phyloP scores from a whole-genome alignment of 2,797 vertebrate genomes.

The Sternarchorhynchus goeldii region DNA sequence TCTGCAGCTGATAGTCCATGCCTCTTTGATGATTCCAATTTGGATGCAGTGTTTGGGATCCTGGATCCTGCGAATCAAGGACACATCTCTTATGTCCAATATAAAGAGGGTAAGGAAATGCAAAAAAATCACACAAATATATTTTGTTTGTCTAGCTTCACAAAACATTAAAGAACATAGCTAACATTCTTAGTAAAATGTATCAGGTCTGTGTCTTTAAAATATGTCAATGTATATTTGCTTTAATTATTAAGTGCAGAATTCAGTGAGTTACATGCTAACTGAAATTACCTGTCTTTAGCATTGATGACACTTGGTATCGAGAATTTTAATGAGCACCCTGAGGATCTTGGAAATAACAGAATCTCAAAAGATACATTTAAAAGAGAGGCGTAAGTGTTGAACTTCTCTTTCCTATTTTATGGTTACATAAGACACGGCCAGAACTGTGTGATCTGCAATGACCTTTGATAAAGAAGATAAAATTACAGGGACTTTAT shows the following conservation, averaged over 20 bases:
- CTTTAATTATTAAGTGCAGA: not conserved
- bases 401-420: conserved; percentile 13
- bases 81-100: conserved; percentile 68
- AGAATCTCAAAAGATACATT: conserved; percentile 74
- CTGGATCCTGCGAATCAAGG: conserved; percentile 68
- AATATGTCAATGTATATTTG: not conserved
- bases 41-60: conserved; percentile 68
- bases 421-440: not conserved
- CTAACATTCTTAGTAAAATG: not conserved
- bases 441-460: not conserved
- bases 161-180: not conserved
- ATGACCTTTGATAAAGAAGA: not conserved
- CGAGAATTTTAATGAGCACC: conserved; percentile 67
- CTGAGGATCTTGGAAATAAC: conserved; percentile 68
- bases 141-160: not conserved
- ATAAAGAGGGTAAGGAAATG: conserved; percentile 68
- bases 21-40: conserved; percentile 66
- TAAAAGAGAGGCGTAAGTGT: conserved; percentile 72
- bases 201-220: not conserved
- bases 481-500: not conserved
- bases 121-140: not conserved
- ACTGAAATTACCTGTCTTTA: conserved; percentile 46
- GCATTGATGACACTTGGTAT: conserved; percentile 74
- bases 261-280: not conserved
- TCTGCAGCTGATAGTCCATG: conserved; percentile 47